Evolutionary conservation across 2,113 vertebrate genomes (phyloP).

Genomic region (Eretmochelys imbricata): DNA sequence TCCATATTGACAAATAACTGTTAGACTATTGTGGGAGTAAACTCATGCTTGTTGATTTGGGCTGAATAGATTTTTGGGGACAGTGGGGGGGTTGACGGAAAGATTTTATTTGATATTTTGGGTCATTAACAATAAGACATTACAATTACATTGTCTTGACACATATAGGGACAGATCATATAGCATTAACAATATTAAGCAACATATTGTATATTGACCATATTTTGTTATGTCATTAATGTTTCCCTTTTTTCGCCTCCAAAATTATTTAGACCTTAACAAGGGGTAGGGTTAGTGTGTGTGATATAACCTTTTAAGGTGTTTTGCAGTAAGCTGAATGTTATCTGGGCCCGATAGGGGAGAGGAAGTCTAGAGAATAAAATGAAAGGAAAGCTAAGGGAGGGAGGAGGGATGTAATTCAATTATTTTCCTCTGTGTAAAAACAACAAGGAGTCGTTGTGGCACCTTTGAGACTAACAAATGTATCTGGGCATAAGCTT

Average conservation of each 20-base stretch:
- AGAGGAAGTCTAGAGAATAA: neutral
- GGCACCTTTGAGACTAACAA: no score
- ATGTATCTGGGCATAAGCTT: no score
- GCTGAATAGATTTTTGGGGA: constrained; percentile 12
- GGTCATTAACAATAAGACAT: neutral
- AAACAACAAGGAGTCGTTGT: no score
- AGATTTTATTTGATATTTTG: constrained; percentile 40
- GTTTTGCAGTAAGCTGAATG: neutral
- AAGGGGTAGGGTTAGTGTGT: neutral
- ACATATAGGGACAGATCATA: neutral
- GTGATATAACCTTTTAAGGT: neutral
- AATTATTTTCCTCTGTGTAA: neutral
- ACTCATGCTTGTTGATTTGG: constrained; percentile 16
- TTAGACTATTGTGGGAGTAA: neutral
- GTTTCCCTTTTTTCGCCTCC: no score
- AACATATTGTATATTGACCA: neutral
- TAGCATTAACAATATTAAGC: neutral
- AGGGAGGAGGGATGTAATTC: neutral
- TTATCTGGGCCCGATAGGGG: neutral
- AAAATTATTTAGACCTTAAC: neutral
- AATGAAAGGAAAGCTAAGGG: neutral
- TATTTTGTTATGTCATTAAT: neutral
- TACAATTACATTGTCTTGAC: neutral
- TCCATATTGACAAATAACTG: neutral
- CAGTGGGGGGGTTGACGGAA: neutral